Evolutionary conservation across 2,888 invertebrate genomes (phyloP).

Genomic region (Oscheius sp.): DNA sequence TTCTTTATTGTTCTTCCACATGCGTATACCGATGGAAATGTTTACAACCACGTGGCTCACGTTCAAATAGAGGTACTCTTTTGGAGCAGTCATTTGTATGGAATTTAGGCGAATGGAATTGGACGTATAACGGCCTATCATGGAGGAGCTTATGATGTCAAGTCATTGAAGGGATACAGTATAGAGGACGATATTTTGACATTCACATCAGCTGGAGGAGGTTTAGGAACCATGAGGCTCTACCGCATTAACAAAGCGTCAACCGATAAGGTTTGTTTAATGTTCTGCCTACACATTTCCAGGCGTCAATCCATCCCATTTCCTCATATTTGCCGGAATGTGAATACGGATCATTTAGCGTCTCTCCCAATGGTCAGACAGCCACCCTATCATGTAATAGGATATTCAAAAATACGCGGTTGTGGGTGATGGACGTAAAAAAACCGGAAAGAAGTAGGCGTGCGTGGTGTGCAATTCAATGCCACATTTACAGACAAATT

Average conservation of each 20-base stretch:
- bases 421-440: slow-evolving; percentile 44
- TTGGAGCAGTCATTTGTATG: neutral
- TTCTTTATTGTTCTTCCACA: slow-evolving; percentile 71
- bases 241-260: slow-evolving; percentile 37
- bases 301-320: slow-evolving; percentile 18
- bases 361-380: slow-evolving; percentile 44
- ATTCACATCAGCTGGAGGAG: slow-evolving; percentile 34
- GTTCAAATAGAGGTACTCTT: slow-evolving; percentile 67
- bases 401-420: slow-evolving; percentile 46
- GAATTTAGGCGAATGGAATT: slow-evolving; percentile 35
- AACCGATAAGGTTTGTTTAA: slow-evolving; percentile 17
- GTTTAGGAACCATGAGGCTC: slow-evolving; percentile 31
- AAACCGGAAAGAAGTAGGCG: slow-evolving; percentile 39
- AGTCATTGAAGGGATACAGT: slow-evolving; percentile 70
- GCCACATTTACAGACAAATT: slow-evolving; percentile 30
- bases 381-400: slow-evolving; percentile 36
- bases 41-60: slow-evolving; percentile 72
- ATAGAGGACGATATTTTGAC: slow-evolving; percentile 42
- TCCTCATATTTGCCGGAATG: slow-evolving; percentile 76
- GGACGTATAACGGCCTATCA: slow-evolving; percentile 65
- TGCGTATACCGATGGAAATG: slow-evolving; percentile 67
- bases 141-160: slow-evolving; percentile 70
- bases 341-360: slow-evolving; percentile 73
- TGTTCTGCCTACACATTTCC: neutral
- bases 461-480: neutral